Evolutionary conservation across 2,888 invertebrate species (phyloP), one percentile per base, ranked within the genome.

Genomic region (Galerucella calmariensis): DNA sequence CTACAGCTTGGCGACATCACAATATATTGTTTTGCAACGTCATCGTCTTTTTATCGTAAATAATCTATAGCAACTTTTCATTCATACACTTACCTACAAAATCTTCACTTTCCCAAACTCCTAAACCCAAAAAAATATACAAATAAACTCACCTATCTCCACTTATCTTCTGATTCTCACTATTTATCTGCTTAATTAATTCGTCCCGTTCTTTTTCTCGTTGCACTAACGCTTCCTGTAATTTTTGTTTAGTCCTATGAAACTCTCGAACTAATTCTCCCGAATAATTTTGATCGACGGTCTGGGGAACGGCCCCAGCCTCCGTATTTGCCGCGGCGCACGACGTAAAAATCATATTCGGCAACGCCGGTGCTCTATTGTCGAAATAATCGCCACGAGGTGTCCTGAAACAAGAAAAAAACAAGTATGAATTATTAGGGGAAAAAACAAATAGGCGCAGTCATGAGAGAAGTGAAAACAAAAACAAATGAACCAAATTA

Each of bases 231-330:
- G 90, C 89, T 79, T 91, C 91, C 82, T 91, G 91, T 73, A 90
- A 85, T 77, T 92, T 90, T 85, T 93, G 93, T 83, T 94, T 94
- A 82, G 94, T 93, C 80, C 92, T 91, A 86, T 95, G 95, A 84
- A 94, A 95, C 84, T 95, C 94, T 83, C 93, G 94, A 81, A 94
- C 90, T 74, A 95, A 87, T 83, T 95, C 95, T 66, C 94, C 91
- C 83, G 88, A 89, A 82, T 88, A 90, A 76, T 89, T 90, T 71
- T 89, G 88, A 74, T 90, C 89, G n/a, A 66, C 16, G 9, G 27
- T 62, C n/a, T 68, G 46, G 44, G 48, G 24, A 24, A 27, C 62
- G 83, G 78, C 81, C 24, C 53, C 63, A 11, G 62, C 16, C n/a
- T 73, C 73, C 48, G 59, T 62, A 44, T 58, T 59, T n/a, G 56